These are phyloP conservation scores for Turdus rufiventris DNA, from an alignment of 2,113 vertebrate genomes.

Conservation along the genomic window DNA sequence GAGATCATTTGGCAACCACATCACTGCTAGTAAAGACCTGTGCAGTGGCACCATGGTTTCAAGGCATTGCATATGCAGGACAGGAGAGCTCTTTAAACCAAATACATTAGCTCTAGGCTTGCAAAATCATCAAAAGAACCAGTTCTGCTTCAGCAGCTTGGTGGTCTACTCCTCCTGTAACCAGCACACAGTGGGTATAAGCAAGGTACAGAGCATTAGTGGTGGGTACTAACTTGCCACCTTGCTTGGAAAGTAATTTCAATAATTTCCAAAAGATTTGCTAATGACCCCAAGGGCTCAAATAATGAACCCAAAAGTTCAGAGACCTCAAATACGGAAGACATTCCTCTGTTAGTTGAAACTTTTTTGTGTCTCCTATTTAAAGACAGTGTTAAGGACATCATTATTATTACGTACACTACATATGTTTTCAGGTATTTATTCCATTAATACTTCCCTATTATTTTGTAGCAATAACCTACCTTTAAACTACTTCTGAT, in stretches of 20 bases:
- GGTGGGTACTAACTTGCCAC: neutral
- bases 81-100: neutral
- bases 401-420: neutral
- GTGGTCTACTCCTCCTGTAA: neutral
- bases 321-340: neutral
- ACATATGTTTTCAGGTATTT: neutral
- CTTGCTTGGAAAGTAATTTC: neutral
- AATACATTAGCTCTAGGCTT: neutral
- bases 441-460: neutral
- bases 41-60: neutral
- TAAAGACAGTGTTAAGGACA: neutral
- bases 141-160: neutral
- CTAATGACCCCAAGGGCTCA: neutral
- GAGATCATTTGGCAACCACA: constrained; percentile 9
- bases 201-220: neutral
- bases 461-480: neutral
- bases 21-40: neutral
- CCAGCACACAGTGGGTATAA: rapidly evolving
- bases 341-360: neutral
- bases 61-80: neutral
- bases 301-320: neutral
- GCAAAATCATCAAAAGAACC: neutral
- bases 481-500: neutral
- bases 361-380: neutral
- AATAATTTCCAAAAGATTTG: neutral